Base-by-base conservation (phyloP, 1,140 invertebrate genomes). In the Tribolium madens region DNA sequence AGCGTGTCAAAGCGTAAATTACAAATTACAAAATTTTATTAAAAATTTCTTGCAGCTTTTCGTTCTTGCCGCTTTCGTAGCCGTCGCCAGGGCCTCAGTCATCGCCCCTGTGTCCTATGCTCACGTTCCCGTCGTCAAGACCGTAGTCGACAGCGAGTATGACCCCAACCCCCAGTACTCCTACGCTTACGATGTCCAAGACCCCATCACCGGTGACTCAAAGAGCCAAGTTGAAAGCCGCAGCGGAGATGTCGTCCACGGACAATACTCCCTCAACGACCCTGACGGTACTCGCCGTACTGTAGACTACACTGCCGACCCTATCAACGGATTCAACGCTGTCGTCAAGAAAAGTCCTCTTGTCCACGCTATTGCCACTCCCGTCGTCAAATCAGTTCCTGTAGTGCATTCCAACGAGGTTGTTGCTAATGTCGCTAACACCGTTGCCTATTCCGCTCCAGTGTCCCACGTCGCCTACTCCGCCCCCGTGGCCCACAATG, bases 301-400 rank as follows among this genome's bases (percentile, higher is more conserved):
- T 10, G 91, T 92, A 0, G 90, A 91, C 78, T 92, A 92, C 84
- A 91, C 90, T 2, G 89, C 89, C 15, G 89, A 90, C 83, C 86
- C 88, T 0, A 78, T 86, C 77, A 87, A 88, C 73, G 87, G 87
- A 74, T 88, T 87, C 84, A 87, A 87, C 81, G 87, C 87, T 42
- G 83, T 86, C 26, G 86, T 87, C 31, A 81, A 82, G 50, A 83
- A 83, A 69, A 82, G 84, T 60, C 85, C 85, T 52, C 7, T 72
- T 33, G 21, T 64, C 1, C 46, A 48, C 10, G 46, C 50, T n/a
- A 14, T 72, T 10, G 47, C 68, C 18, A 47, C 36, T 50, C 70
- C 68, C 57, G 57, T 64, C 26, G 57, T 64, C 26, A 64, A 57
- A 10, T 57, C 52, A 9, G 52, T 57, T 57, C 52, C 57, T 64